These are phyloP conservation scores for Lagopus muta DNA, from an alignment of 2,113 vertebrate species.

Conservation along the genomic window DNA sequence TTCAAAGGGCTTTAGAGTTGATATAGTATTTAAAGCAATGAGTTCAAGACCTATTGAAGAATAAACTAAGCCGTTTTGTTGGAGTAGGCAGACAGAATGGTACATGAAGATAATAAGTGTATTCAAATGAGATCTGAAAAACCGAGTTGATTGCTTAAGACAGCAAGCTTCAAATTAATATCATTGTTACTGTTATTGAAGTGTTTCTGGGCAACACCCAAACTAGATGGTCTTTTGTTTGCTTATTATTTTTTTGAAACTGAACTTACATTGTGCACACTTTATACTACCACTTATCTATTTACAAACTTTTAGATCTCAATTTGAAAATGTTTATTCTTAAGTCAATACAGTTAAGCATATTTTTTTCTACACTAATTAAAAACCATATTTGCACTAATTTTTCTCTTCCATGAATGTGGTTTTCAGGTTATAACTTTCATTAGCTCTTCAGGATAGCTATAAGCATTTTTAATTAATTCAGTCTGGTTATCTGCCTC, in stretches of 20 bases:
- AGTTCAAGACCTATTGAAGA: not conserved
- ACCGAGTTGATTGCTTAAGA: not conserved
- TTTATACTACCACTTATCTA: not conserved
- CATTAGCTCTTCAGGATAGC: not conserved
- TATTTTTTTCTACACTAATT: not conserved
- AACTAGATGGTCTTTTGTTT: not conserved
- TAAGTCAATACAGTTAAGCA: not conserved
- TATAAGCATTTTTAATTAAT: not conserved
- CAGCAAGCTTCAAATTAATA: not conserved
- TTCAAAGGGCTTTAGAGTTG: not conserved
- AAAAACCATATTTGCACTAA: not conserved
- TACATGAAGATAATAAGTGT: not conserved
- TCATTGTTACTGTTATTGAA: not conserved
- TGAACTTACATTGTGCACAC: not conserved
- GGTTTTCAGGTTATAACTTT: not conserved
- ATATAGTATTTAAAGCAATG: not conserved
- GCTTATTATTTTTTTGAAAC: not conserved
- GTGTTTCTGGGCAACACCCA: rapidly evolving
- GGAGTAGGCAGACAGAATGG: not conserved
- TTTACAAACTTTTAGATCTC: not conserved
- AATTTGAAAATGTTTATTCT: not conserved
- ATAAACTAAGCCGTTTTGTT: not conserved
- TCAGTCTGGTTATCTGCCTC: not conserved
- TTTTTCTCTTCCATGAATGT: not conserved
- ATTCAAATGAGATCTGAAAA: not conserved